Base-by-base conservation (phyloP, 2,888 invertebrate genomes). In the Latheticus oryzae region DNA sequence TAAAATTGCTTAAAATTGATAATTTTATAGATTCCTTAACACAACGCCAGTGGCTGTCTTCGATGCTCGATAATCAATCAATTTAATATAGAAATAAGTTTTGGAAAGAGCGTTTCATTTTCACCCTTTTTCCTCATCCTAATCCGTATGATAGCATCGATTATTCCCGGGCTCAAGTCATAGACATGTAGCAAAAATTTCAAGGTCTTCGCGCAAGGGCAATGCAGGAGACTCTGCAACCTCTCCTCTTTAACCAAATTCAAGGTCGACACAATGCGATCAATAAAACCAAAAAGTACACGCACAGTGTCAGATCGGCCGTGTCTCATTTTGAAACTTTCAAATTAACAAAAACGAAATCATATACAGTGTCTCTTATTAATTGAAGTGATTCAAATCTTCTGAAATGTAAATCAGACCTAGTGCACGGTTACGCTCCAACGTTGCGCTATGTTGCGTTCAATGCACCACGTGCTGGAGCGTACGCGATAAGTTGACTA, bases 1-100 rank as follows among this genome's bases (percentile, higher is more conserved):
- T 5, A 19, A 19, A 3, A 19, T 19, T 19, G 3, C 21, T 5
- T 19, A 19, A 19, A 5, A 15, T n/a, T 1, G 9, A 40, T 1
- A 28, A 1, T 5, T 5, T 19, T 19, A 5, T 5, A 19, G 21
- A 19, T 79, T 84, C 80, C 82, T 84, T 50, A 50, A 50, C 28
- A 11, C 8, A 12, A 8, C 9, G 78, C 80, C 83, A 91, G 91
- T 93, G 85, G 91, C 92, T 58, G 93, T 93, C 3, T 93, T 93
- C 73, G 93, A 93, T 81, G 93, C 92, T 5, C 69, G 75, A 66
- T 76, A 60, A 70, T 8, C 1, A 17, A 24, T 48, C 30, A 37
- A 5, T 23, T 5, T 45, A 2, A 1, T 32, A 7, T 5, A 19
- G 8, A 19, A 37, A 37, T 19, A 19, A 5, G 37, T 8, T 1